Percentiles rank a stretch among this genome's conserved stretches.
phyloP scores from a whole-genome alignment of 2,797 vertebrate genomes.

The Scolopax rusticola region DNA sequence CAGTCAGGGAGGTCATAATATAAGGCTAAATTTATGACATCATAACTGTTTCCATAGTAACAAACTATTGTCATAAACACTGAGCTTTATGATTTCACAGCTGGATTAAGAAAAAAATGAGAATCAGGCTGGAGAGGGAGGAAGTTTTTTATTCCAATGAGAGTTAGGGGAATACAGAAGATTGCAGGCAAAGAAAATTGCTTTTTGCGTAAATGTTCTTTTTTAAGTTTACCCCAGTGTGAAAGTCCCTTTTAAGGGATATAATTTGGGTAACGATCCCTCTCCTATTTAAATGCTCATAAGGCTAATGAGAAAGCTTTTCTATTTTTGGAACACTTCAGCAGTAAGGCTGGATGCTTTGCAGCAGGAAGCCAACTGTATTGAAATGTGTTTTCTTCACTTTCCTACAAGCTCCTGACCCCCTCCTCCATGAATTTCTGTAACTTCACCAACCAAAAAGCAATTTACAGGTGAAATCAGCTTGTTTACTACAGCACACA shows the following conservation, averaged over 20 bases:
- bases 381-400: not conserved
- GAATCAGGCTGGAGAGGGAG: constrained; percentile 60
- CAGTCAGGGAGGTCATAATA: constrained; percentile 43
- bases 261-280: constrained; percentile 76
- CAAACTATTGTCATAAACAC: constrained; percentile 81
- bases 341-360: constrained; percentile 67
- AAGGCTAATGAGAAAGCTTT: constrained; percentile 74
- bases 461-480: not conserved
- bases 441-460: constrained; percentile 14
- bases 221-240: constrained; percentile 76
- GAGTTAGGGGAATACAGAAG: constrained; percentile 73
- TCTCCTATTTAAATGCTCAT: constrained; percentile 73
- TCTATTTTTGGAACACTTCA: constrained; percentile 71
- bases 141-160: constrained; percentile 71
- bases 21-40: constrained; percentile 74
- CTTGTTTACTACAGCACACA: not conserved
- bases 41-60: constrained; percentile 76
- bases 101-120: constrained; percentile 73
- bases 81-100: constrained; percentile 79
- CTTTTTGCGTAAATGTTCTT: constrained; percentile 74
- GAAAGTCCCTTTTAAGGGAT: constrained; percentile 71
- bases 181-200: constrained; percentile 76
- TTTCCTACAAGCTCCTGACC: not conserved
- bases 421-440: not conserved
- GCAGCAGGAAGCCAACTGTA: constrained; percentile 56